Evolutionary conservation across 2,888 invertebrate species (phyloP).

Genomic region (Mythimna loreyi): DNA sequence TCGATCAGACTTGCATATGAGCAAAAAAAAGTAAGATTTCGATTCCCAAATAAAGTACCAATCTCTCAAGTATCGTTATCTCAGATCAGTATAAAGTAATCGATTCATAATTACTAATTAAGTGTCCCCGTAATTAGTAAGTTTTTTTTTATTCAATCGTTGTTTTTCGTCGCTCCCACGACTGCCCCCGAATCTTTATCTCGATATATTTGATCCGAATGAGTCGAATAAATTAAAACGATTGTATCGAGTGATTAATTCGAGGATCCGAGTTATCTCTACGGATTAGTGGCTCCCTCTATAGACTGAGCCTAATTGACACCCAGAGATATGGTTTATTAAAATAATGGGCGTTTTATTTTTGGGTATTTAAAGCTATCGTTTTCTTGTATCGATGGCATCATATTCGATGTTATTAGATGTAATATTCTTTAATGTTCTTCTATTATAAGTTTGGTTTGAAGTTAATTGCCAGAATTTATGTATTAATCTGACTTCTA

Average conservation of each 20-base stretch:
- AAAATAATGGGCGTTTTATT: conserved; percentile 85
- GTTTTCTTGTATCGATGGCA: conserved; percentile 43
- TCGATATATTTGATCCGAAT: conserved; percentile 77
- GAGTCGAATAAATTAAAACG: conserved; percentile 86
- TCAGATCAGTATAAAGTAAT: conserved; percentile 52
- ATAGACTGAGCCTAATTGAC: conserved; percentile 87
- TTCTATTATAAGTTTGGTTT: conserved; percentile 9
- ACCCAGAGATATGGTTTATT: conserved; percentile 86
- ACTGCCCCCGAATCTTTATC: conserved; percentile 70
- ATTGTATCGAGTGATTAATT: conserved; percentile 85
- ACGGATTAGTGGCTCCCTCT: conserved; percentile 83
- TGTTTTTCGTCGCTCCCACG: conserved; percentile 64
- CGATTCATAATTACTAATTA: conserved; percentile 59
- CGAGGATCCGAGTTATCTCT: conserved; percentile 82
- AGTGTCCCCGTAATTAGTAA: conserved; percentile 60
- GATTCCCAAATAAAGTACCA: conserved; percentile 19
- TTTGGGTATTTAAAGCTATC: conserved; percentile 61
- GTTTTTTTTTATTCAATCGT: conserved; percentile 50
- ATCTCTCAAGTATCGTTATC: conserved; percentile 26
- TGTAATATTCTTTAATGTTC: conserved; percentile 28
- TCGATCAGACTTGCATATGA: conserved; percentile 4
- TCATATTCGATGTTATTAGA: conserved; percentile 47
- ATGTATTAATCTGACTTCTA: background rate
- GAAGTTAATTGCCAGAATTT: background rate
- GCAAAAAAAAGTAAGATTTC: conserved; percentile 26